Conservation (phyloP, 2,888 invertebrate species). For the Nemoura dubitans region DNA sequence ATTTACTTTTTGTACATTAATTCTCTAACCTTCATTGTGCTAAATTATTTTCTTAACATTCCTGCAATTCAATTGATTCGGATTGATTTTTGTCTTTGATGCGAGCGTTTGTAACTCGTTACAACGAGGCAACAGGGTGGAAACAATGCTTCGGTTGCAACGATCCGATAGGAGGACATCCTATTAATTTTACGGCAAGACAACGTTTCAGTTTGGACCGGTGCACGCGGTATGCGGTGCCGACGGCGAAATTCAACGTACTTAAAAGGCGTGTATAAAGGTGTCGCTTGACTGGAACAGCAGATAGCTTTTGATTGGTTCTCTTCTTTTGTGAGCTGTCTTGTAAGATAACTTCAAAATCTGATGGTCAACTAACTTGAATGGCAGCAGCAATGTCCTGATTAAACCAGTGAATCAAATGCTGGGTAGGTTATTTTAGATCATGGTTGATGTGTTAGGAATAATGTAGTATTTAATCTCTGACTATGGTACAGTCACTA, state of each 20-base stretch:
- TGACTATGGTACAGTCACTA: slow-evolving; percentile 46
- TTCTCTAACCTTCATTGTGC: slow-evolving; percentile 43
- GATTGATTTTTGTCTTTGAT: slow-evolving; percentile 39
- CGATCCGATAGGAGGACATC: not conserved
- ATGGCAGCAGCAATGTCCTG: slow-evolving; percentile 35
- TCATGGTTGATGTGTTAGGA: slow-evolving; percentile 46
- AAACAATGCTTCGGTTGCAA: not conserved
- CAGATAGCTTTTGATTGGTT: slow-evolving; percentile 12
- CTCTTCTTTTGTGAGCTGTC: slow-evolving; percentile 39
- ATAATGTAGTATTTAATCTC: slow-evolving; percentile 46
- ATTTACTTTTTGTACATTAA: slow-evolving; percentile 33
- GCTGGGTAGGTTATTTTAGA: slow-evolving; percentile 43
- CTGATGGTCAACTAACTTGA: slow-evolving; percentile 30
- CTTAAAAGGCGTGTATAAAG: not conserved
- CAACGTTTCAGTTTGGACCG: not conserved
- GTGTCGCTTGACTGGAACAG: not conserved
- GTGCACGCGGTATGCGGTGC: not conserved
- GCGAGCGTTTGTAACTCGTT: slow-evolving; percentile 40
- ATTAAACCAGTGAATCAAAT: slow-evolving; percentile 21
- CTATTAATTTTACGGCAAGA: slow-evolving; percentile 7
- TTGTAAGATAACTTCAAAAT: slow-evolving; percentile 31
- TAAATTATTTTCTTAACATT: slow-evolving; percentile 49
- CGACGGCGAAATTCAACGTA: not conserved
- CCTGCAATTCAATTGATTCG: slow-evolving; percentile 42
- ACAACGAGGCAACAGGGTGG: not conserved